These are phyloP conservation scores for Spicauda simplicius DNA, from an alignment of 2,888 invertebrate genomes.

Conservation along the genomic window DNA sequence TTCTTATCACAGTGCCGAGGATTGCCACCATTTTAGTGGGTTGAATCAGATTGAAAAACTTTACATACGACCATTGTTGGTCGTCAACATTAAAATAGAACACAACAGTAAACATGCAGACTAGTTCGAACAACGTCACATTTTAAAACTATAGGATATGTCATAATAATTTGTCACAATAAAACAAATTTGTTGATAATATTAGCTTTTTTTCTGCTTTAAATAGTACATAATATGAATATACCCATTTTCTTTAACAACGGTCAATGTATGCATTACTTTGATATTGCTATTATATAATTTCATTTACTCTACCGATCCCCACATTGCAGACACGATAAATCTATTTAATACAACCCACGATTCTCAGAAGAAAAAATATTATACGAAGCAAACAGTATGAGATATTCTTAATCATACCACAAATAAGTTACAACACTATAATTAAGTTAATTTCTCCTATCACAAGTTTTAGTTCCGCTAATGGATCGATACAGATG, in stretches of 20 bases:
- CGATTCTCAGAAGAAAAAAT: not conserved
- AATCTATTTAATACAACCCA: not conserved
- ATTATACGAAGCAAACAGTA: not conserved
- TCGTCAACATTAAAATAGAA: no score
- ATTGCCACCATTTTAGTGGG: no score
- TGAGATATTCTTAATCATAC: not conserved
- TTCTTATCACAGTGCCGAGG: no score
- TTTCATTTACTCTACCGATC: not conserved
- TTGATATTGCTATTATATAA: not conserved
- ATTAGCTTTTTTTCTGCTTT: constrained; percentile 14
- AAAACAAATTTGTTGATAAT: constrained; percentile 7
- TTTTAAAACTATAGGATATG: no score
- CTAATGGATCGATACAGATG: not conserved
- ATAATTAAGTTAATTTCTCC: not conserved
- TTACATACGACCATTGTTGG: no score
- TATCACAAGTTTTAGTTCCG: not conserved
- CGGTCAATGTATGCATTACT: not conserved
- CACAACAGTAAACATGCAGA: no score
- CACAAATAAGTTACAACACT: not conserved
- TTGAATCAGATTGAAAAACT: no score
- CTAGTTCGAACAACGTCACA: no score
- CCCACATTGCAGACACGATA: not conserved
- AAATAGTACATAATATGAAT: constrained; percentile 21
- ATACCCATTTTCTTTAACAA: not conserved
- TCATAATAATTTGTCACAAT: not conserved